Conservation (phyloP, 1,140 invertebrate species). For the Anastrepha obliqua region DNA sequence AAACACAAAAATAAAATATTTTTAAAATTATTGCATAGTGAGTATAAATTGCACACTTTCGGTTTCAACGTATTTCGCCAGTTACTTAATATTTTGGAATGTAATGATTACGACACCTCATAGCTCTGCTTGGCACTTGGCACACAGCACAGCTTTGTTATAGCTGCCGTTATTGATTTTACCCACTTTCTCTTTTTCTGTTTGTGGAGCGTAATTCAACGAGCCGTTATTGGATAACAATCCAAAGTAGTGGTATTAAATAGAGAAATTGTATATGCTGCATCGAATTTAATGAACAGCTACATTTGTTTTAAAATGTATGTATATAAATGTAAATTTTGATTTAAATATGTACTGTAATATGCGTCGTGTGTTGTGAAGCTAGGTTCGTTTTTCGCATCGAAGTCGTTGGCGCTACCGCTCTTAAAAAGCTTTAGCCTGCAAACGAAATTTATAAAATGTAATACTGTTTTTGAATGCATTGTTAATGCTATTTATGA, state of each 20-base stretch:
- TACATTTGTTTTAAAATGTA: background rate
- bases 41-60: background rate
- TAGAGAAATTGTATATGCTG: background rate
- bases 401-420: too few relatives aligned
- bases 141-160: background rate
- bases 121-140: background rate
- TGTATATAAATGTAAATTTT: too few relatives aligned
- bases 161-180: slow-evolving; percentile 43
- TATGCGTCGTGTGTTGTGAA: too few relatives aligned
- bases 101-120: slow-evolving; percentile 25
- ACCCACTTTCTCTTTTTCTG: slow-evolving; percentile 43
- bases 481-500: too few relatives aligned
- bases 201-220: background rate
- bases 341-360: too few relatives aligned
- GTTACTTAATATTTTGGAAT: slow-evolving; percentile 6
- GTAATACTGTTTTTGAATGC: too few relatives aligned
- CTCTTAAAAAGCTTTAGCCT: too few relatives aligned
- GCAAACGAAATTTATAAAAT: too few relatives aligned
- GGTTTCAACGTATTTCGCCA: background rate
- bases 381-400: too few relatives aligned
- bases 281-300: background rate
- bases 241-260: background rate
- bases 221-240: slow-evolving; percentile 16
- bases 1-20: too few relatives aligned
- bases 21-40: background rate